Conservation (phyloP, 2,797 vertebrate genomes). For the Glossophaga mutica region DNA sequence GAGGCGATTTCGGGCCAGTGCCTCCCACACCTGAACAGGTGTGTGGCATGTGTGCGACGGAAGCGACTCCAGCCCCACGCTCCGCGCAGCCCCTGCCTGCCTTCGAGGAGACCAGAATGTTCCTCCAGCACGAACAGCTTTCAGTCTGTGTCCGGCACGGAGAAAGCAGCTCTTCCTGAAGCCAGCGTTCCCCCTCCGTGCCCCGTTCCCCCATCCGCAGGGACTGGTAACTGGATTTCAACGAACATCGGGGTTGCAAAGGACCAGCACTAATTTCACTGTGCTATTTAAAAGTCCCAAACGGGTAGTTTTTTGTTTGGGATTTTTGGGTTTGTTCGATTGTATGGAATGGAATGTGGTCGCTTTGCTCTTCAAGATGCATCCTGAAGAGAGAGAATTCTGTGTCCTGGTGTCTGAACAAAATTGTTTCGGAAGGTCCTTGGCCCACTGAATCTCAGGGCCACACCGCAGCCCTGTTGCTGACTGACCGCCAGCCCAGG, state of each 20-base stretch:
- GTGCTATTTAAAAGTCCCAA: background rate
- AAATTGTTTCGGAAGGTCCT: slow-evolving; percentile 40
- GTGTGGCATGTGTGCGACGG: background rate
- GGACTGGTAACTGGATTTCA: background rate
- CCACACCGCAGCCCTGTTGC: slow-evolving; percentile 24
- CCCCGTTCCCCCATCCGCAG: background rate
- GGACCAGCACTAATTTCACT: background rate
- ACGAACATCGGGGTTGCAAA: background rate
- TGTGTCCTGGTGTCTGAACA: background rate
- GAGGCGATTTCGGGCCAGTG: slow-evolving; percentile 39
- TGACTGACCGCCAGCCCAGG: too few species aligned
- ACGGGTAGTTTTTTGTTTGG: background rate
- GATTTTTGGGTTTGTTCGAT: background rate
- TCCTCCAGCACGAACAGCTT: slow-evolving; percentile 35
- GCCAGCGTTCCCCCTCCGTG: background rate
- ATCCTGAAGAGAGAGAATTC: background rate
- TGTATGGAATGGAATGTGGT: background rate
- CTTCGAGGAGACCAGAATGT: background rate
- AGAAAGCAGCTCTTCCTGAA: background rate
- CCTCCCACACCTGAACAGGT: background rate
- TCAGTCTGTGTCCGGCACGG: background rate
- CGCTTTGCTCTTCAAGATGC: slow-evolving; percentile 24
- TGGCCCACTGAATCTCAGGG: background rate
- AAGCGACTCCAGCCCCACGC: background rate
- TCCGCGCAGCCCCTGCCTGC: background rate